Evolutionary conservation across 1,140 invertebrate species (phyloP).

Genomic region (Tyrophagus putrescentiae): DNA sequence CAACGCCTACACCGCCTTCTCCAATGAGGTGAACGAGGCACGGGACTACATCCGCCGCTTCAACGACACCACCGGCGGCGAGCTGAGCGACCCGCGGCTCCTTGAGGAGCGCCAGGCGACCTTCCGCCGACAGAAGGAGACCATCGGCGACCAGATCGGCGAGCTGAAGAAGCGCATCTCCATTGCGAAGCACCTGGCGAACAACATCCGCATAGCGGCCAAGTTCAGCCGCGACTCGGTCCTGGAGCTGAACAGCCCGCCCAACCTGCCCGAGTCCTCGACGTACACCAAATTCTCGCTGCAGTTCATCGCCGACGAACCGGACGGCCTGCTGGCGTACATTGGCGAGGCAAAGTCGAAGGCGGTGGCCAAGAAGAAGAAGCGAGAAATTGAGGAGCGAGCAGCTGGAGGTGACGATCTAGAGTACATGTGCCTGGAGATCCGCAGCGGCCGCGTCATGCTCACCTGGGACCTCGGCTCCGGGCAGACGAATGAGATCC

Average conservation of each 20-base stretch:
- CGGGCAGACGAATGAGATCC: constrained; percentile 51
- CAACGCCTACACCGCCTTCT: neutral
- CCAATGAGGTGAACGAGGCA: neutral
- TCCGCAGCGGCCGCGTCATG: constrained; percentile 70
- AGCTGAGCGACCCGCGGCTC: neutral
- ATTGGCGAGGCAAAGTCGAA: constrained; percentile 50
- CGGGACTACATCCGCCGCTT: neutral
- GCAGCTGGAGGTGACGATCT: no score
- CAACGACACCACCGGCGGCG: neutral
- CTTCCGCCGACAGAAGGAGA: constrained; percentile 22
- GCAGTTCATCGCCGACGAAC: constrained; percentile 60
- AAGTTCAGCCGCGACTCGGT: constrained; percentile 65
- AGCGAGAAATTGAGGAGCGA: neutral
- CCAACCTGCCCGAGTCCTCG: constrained; percentile 58
- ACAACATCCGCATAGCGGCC: constrained; percentile 58
- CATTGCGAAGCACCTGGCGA: constrained; percentile 57
- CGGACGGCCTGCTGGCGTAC: constrained; percentile 68
- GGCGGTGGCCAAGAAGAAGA: constrained; percentile 37
- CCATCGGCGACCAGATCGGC: constrained; percentile 50
- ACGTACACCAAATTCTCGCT: constrained; percentile 70
- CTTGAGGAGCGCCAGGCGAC: neutral
- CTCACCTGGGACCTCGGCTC: constrained; percentile 75
- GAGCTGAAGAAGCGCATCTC: constrained; percentile 57
- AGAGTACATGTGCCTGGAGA: constrained; percentile 82
- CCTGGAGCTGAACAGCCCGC: constrained; percentile 67